Base-by-base conservation (phyloP, 2,113 vertebrate genomes). In the Microcebus lehilahytsara region DNA sequence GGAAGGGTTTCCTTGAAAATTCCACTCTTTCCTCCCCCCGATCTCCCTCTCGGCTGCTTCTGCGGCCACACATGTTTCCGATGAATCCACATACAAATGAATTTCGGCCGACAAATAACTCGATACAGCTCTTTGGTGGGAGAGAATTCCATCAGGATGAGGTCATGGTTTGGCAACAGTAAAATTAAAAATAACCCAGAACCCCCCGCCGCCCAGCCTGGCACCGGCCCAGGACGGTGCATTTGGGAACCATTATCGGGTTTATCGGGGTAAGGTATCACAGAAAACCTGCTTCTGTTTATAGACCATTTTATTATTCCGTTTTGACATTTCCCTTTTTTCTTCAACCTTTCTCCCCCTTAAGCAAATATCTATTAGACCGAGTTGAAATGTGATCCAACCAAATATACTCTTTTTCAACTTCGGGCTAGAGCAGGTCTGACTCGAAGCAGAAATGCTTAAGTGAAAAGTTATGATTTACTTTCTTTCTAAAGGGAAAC, bases 51-150 rank as follows among this genome's bases (percentile, higher is more conserved):
- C 23, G 96, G 98, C 97, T 97, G 97, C 97, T 96, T 98, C 98
- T 98, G 97, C 97, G 97, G 98, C 97, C 98, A 99, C 99, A 99
- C 97, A 98, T 99, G 99, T 98, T 99, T 99, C 98, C 96, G 98
- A 99, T 99, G 99, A 99, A 98, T 93, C 98, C 98, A 98, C 98
- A 99, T 98, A 99, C 98, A 99, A 99, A 98, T 98, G 98, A 99
- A 99, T 99, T 99, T 99, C 97, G 97, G 98, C 98, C 98, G 98
- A 99, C 99, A 99, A 99, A 99, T 99, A 99, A 99, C 99, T 98
- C 97, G 97, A 99, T 99, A 98, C 98, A 99, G 98, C 98, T 97
- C 98, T 98, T 98, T 98, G 97, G 98, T 98, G 98, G 98, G 98
- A 98, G 98, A 97, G 98, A 98, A 99, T 99, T 98, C 99, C 98